Evolutionary conservation across 1,140 invertebrate genomes (phyloP), one percentile per base, ranked within the genome.

Genomic region (Atopsyche davidsoni): DNA sequence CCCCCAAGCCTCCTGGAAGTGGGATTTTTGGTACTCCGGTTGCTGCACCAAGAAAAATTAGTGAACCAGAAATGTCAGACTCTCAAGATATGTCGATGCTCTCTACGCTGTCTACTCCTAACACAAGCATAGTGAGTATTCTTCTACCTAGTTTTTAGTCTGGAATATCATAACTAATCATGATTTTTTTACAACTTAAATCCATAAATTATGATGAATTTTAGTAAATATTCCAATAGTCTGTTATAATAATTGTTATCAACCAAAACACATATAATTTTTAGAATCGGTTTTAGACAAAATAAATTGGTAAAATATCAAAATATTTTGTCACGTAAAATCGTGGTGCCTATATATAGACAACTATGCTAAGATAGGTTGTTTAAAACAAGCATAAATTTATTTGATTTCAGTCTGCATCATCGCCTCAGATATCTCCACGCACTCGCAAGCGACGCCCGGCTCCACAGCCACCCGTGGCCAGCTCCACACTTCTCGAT

Each of bases 91-190:
- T 31, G 11, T 48, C 39, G 1, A 22, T 38, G 1, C 62, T 57
- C 59, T 66, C 66, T 38, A 25, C 57, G 22, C 45, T 60, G 34
- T 64, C 62, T 32, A 73, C 63, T 61, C 68, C 58, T 45, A 62
- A 58, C 50, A 49, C 58, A 7, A 72, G 65, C 60, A 52, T 60
- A 51, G 70, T 75, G 59, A 66, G 69, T 67, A 35, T 7, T 36
- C 2, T 10, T 47, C 48, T 14, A 32, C 38, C 25, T 42, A 32
- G n/a, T 51, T 42, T 11, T 34, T 19, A 39, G n/a, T 23, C 39
- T 28, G 16, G n/a, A 36, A 16, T 36, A 46, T 28, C 11, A 14
- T 16, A 13, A 25, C 16, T 34, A 32, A 9, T 45, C 11, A 45
- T 45, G 17, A 17, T 45, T n/a, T n/a, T n/a, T n/a, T n/a, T n/a